Evolutionary conservation across 1,140 invertebrate species (phyloP).

Genomic region (Drosophila albomicans): DNA sequence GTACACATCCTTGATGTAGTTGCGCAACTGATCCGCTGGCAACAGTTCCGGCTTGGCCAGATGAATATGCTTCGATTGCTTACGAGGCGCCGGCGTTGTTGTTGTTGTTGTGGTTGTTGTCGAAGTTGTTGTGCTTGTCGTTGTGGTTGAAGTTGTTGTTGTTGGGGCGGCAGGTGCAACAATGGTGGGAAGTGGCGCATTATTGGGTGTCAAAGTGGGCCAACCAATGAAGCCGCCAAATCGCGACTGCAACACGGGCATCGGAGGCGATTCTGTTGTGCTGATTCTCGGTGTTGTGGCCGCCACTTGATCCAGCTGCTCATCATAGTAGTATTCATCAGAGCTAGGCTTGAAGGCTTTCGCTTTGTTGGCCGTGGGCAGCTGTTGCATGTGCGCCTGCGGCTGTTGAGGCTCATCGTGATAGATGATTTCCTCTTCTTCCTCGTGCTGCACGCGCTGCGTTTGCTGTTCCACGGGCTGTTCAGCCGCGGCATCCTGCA

Average conservation of each 20-base stretch:
- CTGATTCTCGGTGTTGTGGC: background rate
- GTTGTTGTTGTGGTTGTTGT: conserved; percentile 47
- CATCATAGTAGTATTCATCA: conserved; percentile 67
- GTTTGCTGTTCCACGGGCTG: conserved; percentile 35
- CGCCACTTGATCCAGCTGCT: conserved; percentile 27
- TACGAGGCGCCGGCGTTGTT: conserved; percentile 51
- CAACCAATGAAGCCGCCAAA: conserved; percentile 57
- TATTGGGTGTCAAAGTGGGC: conserved; percentile 33
- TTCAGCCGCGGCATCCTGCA: conserved; percentile 23
- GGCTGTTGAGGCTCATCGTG: conserved; percentile 54
- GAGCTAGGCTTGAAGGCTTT: conserved; percentile 51
- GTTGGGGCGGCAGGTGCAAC: conserved; percentile 15
- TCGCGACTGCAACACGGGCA: conserved; percentile 47
- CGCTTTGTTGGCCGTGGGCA: conserved; percentile 43
- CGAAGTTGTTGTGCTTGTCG: conserved; percentile 14
- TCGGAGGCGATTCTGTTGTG: conserved; percentile 20
- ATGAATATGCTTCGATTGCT: conserved; percentile 71
- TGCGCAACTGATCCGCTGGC: conserved; percentile 84
- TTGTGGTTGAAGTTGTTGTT: conserved; percentile 38
- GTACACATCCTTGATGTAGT: conserved; percentile 87
- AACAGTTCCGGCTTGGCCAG: conserved; percentile 66
- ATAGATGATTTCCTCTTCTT: conserved; percentile 40
- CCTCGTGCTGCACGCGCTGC: conserved; percentile 30
- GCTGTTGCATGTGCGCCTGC: conserved; percentile 57
- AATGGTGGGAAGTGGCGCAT: conserved; percentile 8